phyloP scores from a whole-genome alignment of 1,140 invertebrate species.

The Asobara japonica region DNA sequence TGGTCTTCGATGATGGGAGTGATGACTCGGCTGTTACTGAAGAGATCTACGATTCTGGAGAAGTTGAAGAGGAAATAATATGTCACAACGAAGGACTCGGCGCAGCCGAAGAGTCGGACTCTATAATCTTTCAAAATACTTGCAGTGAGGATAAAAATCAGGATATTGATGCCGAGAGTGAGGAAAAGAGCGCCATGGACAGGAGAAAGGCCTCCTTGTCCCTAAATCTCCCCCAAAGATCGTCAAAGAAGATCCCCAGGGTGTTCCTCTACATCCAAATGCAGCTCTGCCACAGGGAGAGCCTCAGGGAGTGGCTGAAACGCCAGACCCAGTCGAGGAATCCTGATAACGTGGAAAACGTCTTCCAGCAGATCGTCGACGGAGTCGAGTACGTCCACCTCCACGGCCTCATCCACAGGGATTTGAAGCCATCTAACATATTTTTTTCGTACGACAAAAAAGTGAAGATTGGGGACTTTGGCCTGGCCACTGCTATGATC shows the following conservation, averaged over 20 bases:
- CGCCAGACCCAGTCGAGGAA: constrained; percentile 64
- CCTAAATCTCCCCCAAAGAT: constrained; percentile 53
- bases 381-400: constrained; percentile 96
- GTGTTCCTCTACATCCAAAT: constrained; percentile 96
- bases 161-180: background rate
- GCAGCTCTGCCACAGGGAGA: constrained; percentile 92
- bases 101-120: background rate
- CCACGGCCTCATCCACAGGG: constrained; percentile 91
- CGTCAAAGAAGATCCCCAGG: constrained; percentile 51
- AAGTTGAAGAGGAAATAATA: background rate
- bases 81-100: background rate
- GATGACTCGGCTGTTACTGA: constrained; percentile 29
- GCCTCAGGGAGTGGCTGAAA: constrained; percentile 89
- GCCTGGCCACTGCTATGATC: constrained; percentile 87
- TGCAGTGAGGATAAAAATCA: background rate
- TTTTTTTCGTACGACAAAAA: constrained; percentile 91
- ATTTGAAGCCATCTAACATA: constrained; percentile 97
- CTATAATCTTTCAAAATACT: constrained; percentile 22
- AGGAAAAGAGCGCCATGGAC: constrained; percentile 5
- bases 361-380: constrained; percentile 93
- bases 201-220: constrained; percentile 50
- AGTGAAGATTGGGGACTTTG: constrained; percentile 97
- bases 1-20: constrained; percentile 53
- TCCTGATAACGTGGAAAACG: constrained; percentile 70
- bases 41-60: constrained; percentile 26